Percentiles rank a stretch among this genome's conserved stretches.
phyloP scores from a whole-genome alignment of 92 coral and sea anemone genomes.

The Umimayanthus kanabou region DNA sequence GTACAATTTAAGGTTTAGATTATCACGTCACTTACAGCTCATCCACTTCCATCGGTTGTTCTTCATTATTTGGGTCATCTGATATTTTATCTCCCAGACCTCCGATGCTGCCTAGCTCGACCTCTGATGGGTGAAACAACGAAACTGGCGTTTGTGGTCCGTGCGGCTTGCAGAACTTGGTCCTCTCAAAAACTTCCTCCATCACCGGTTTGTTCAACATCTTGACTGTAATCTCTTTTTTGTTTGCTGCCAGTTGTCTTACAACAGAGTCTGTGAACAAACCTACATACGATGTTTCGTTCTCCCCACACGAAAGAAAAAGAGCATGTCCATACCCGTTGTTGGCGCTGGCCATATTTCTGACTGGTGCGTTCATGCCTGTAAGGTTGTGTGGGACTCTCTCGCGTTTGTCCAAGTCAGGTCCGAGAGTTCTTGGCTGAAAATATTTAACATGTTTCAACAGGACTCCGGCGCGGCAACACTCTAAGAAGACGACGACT shows the following conservation, averaged over 20 bases:
- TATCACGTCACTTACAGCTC: background rate
- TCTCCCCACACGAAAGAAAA: conserved; percentile 9
- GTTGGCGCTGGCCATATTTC: background rate
- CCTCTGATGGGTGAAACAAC: background rate
- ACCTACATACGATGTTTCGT: conserved; percentile 7
- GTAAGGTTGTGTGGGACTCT: background rate
- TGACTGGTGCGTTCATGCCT: background rate
- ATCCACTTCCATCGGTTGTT: conserved; percentile 23
- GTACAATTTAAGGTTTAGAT: background rate
- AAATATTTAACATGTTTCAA: background rate
- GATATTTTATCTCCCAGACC: background rate
- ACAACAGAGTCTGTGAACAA: background rate
- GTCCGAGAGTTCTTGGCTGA: background rate
- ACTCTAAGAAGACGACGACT: conserved; percentile 10
- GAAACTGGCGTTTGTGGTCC: background rate
- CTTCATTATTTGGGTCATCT: background rate
- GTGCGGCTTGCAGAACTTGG: background rate
- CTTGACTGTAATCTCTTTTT: background rate
- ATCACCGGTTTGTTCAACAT: background rate
- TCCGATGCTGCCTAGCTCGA: conserved; percentile 4
- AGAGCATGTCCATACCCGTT: background rate
- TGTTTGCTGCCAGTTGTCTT: background rate
- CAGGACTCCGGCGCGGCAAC: conserved; percentile 9
- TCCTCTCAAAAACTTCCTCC: background rate
- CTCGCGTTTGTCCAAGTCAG: background rate